A percentile compares a stretch with the other conserved stretches of the same genome.
Evolutionary conservation across 2,797 vertebrate genomes (phyloP).

Genomic region (Onychomys leucogaster): DNA sequence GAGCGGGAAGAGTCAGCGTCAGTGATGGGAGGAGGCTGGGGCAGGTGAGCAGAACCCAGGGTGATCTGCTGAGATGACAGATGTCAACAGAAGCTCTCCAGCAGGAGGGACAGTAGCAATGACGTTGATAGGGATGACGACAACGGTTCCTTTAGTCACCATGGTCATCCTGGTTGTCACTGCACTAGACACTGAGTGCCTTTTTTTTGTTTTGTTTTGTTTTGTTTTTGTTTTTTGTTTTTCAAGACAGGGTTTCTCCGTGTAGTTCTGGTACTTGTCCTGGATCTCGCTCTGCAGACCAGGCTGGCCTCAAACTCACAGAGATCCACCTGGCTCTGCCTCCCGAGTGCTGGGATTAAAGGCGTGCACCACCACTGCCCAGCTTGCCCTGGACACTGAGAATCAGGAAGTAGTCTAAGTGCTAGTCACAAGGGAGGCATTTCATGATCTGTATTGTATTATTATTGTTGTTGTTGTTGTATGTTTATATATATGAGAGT

Average conservation of each 20-base stretch:
- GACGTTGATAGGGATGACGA: neutral
- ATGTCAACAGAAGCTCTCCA: neutral
- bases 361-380: too few species aligned
- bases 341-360: too few species aligned
- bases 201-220: too few species aligned
- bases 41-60: neutral
- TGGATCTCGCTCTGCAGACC: too few species aligned
- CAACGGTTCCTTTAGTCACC: neutral
- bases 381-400: neutral
- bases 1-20: neutral
- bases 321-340: too few species aligned
- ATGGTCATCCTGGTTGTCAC: rapidly evolving
- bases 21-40: neutral
- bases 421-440: neutral
- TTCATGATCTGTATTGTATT: neutral
- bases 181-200: neutral
- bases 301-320: too few species aligned
- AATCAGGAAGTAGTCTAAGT: neutral
- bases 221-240: too few species aligned
- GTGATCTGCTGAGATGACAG: neutral
- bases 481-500: neutral
- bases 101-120: neutral
- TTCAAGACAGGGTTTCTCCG: too few species aligned
- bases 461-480: neutral
- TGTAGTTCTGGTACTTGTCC: too few species aligned